These are phyloP conservation scores for Hypsibius dujardini DNA, from an alignment of 1,140 invertebrate species.

Conservation along the genomic window DNA sequence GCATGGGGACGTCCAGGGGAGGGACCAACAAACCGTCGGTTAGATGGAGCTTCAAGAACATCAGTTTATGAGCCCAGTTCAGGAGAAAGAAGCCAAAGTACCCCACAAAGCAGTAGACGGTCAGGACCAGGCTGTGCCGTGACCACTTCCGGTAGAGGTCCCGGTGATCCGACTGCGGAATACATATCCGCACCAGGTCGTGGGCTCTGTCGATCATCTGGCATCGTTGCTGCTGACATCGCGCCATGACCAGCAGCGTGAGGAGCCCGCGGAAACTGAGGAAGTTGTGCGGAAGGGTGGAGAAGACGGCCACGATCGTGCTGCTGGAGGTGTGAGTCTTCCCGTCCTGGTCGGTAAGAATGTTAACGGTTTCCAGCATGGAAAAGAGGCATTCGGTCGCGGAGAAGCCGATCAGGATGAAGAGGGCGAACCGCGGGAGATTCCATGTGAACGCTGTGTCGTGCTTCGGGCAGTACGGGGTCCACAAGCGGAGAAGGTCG, in stretches of 20 bases:
- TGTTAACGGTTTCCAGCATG: too few species aligned
- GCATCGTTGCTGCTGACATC: not conserved
- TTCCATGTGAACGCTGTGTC: too few species aligned
- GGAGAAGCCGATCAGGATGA: too few species aligned
- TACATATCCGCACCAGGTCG: not conserved
- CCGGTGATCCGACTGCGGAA: not conserved
- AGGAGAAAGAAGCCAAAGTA: not conserved
- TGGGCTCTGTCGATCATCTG: not conserved
- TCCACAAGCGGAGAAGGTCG: too few species aligned
- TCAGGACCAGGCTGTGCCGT: not conserved
- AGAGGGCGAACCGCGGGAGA: too few species aligned
- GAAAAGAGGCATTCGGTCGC: too few species aligned
- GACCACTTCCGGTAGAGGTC: not conserved
- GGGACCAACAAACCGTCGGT: not conserved
- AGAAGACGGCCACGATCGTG: not conserved
- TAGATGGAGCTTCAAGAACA: not conserved
- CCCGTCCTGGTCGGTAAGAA: too few species aligned
- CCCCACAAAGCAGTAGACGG: not conserved
- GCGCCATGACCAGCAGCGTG: not conserved
- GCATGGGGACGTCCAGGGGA: not conserved
- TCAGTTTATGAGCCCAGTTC: not conserved
- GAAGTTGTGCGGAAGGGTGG: not conserved
- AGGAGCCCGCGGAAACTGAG: not conserved
- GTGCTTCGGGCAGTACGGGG: too few species aligned
- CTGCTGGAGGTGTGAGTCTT: too few species aligned